These are phyloP conservation scores for Microplitis mediator DNA, from an alignment of 1,140 invertebrate species.

Conservation along the genomic window DNA sequence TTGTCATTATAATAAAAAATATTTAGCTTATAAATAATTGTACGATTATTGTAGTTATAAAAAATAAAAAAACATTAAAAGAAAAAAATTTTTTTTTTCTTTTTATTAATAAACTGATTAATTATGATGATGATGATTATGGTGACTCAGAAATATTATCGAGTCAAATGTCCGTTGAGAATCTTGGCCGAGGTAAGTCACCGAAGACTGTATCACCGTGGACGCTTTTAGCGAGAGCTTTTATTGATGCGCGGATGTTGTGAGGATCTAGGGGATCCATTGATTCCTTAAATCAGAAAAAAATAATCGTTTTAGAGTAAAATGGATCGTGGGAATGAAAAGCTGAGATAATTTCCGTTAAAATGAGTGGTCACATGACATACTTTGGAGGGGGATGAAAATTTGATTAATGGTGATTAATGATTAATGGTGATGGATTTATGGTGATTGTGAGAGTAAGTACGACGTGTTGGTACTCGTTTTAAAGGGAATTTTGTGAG, in stretches of 20 bases:
- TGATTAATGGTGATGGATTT: no score
- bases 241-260: slow-evolving; percentile 86
- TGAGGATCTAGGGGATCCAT: slow-evolving; percentile 57
- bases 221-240: slow-evolving; percentile 83
- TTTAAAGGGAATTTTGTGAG: neutral
- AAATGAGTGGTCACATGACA: neutral
- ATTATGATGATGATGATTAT: neutral
- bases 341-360: neutral
- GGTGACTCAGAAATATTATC: slow-evolving; percentile 13
- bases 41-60: no score
- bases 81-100: no score
- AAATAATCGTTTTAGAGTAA: neutral
- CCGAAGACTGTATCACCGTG: slow-evolving; percentile 84
- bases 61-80: no score
- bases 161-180: slow-evolving; percentile 78
- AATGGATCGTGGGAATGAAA: slow-evolving; percentile 7
- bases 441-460: no score
- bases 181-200: slow-evolving; percentile 79
- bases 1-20: no score
- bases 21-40: no score
- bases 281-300: slow-evolving; percentile 40
- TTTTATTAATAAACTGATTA: no score
- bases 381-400: neutral
- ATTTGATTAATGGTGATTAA: no score
- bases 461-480: no score